Evolutionary conservation across 1,140 invertebrate genomes (phyloP).

Genomic region (Acromyrmex echinatior): DNA sequence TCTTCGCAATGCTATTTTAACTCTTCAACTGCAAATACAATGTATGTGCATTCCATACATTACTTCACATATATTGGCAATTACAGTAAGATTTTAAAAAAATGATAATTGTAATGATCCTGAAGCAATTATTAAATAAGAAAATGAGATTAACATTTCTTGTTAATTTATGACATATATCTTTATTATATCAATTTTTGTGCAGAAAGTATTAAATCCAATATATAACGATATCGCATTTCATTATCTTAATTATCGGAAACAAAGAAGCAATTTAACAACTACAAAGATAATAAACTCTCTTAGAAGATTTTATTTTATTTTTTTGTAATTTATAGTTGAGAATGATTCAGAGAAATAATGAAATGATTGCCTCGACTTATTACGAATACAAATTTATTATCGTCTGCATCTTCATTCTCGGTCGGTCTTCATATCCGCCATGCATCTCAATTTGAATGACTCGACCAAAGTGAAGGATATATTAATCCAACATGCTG

Average conservation of each 20-base stretch:
- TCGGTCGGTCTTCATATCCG: neutral
- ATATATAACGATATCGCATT: neutral
- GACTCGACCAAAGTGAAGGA: slow-evolving; percentile 21
- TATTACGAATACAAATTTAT: neutral
- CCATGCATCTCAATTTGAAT: slow-evolving; percentile 17
- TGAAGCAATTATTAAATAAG: neutral
- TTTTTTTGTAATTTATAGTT: neutral
- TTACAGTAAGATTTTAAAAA: slow-evolving; percentile 14
- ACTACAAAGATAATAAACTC: neutral
- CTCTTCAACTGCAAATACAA: neutral
- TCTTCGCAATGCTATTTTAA: neutral
- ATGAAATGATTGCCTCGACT: neutral
- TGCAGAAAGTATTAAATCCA: neutral
- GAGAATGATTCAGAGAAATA: neutral
- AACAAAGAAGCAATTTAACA: neutral
- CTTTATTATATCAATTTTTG: neutral
- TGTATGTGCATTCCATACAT: neutral
- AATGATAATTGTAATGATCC: neutral
- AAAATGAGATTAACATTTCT: neutral
- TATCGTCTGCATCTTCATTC: neutral
- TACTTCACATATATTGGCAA: neutral
- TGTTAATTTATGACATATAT: neutral
- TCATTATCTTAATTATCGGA: neutral
- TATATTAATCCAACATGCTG: slow-evolving; percentile 16
- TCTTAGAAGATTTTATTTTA: neutral